Base-by-base conservation (phyloP, 2,888 invertebrate genomes). In the Heliconius hortense region DNA sequence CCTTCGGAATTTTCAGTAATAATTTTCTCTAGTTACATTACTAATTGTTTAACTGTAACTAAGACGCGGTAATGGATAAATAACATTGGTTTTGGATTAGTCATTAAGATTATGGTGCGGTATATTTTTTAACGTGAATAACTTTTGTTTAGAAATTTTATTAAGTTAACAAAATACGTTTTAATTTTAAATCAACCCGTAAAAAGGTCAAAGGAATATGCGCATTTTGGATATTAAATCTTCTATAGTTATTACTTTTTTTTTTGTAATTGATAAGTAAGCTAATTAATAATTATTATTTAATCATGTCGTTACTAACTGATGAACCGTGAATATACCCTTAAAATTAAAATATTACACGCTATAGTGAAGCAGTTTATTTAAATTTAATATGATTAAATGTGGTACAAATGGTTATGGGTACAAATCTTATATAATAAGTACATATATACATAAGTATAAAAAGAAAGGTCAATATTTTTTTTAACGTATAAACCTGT, bases 11-110 rank as follows among this genome's bases (percentile, higher is more conserved):
- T 60, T 71, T 71, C 71, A 71, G 60, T 60, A 71, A 71, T 60
- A 43, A 21, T 71, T 60, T 60, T 60, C 39, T 26, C 13, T 71
- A 59, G 60, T 39, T 71, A 39, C 39, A 60, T 18, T 39, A 69
- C 69, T 69, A 69, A 69, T 69, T 15, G 69, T 56, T 28, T 68
- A 68, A 68, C 68, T 68, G 48, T 70, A 60, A 71, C 60, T 56
- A 60, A 39, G 26, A 60, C 21, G 39, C 62, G 43, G 62, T 59
- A 39, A 71, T 39, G 71, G 71, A 60, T 48, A 24, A 71, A 71
- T 62, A 71, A 71, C 71, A 69, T 71, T 71, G 71, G 71, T 71
- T 71, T 62, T 71, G 71, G 71, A 28, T 71, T 71, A 69, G 24
- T 21, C 1, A 66, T 66, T 66, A 66, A 66, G 24, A 43, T 66